Base-by-base conservation (phyloP, 2,888 invertebrate species). In the Pristionchus exspectatus region DNA sequence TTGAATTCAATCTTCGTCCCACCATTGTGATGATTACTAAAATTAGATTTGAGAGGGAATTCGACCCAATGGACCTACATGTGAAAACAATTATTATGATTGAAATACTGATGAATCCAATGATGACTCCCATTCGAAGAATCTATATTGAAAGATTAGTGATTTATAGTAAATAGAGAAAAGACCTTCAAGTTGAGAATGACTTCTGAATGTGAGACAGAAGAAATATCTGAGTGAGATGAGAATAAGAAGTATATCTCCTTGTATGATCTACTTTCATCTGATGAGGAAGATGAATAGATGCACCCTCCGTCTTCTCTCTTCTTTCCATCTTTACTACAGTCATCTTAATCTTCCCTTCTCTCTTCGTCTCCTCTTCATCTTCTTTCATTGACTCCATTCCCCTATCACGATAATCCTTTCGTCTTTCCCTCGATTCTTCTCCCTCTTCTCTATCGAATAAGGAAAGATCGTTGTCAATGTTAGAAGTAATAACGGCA, bases 81-180 rank as follows among this genome's bases (percentile, higher is more conserved):
- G 33, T 77, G 38, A 77, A 77, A 44, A 77, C 24, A 24, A 77
- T 21, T 14, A 77, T 33, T 33, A 27, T 44, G 3, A 77, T 77
- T 33, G 44, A 18, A 16, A 77, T 44, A 21, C 18, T 16, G 24
- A 77, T 27, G 33, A 77, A 33, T n/a, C 77, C 33, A 21, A 21
- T 44, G 14, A 77, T 77, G 18, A 77, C 12, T n/a, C 77, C 33
- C 18, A 38, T 38, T 77, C 77, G 77, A 18, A 77, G 77, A 77
- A 77, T 77, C 77, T 77, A 12, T 5, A 77, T n/a, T 77, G 21
- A 77, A 30, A 24, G 59, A 59, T 59, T 59, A 59, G 59, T 59
- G 18, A 24, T 12, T 59, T 4, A 59, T 21, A 18, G 24, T 5
- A 59, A 59, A 59, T 59, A 59, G 59, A 59, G 14, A 66, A 27